Base-by-base conservation (phyloP, 2,888 invertebrate genomes). In the Diploptera punctata region DNA sequence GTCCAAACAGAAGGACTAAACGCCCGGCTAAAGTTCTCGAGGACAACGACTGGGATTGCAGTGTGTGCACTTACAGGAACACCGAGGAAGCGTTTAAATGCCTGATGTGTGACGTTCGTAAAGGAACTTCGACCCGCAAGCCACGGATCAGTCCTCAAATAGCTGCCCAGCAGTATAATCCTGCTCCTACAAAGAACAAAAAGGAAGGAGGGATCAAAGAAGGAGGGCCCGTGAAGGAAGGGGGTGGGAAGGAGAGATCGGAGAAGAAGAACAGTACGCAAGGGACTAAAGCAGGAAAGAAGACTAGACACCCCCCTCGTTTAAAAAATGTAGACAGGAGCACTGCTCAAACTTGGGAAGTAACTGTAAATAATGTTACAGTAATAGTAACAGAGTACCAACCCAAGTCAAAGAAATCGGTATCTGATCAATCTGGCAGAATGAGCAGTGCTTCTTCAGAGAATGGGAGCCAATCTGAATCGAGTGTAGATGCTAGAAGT, bases 21-120 rank as follows among this genome's bases (percentile, higher is more conserved):
- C 91, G 94, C 86, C 93, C 93, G 83, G 90, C 91, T 79, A 92
- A 92, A 87, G 90, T 89, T 82, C 85, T 91, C 81, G 96, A 96
- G 88, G 97, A 97, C 83, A 94, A 93, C 84, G 93, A 91, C 84
- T 99, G 99, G 99, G 98, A 98, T 86, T 99, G 99, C 86, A 97
- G 97, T 87, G 98, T 98, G 82, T 99, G 99, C 87, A 99, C 99
- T 75, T 98, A 93, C 86, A 91, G 95, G 84, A 98, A 98, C 86
- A 94, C 96, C 80, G 95, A 96, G 77, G 98, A 98, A 89, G 97
- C 98, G 78, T 99, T 99, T 87, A 99, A 98, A 90, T 99, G 99
- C 89, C 93, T 96, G 81, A 98, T 99, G 96, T 99, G 99, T 88
- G 98, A 98, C 89, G 97, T 98, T 81, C 89, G 99, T 80, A 99